Evolutionary conservation across 1,140 invertebrate species (phyloP).

Genomic region (Penaeus vannamei): DNA sequence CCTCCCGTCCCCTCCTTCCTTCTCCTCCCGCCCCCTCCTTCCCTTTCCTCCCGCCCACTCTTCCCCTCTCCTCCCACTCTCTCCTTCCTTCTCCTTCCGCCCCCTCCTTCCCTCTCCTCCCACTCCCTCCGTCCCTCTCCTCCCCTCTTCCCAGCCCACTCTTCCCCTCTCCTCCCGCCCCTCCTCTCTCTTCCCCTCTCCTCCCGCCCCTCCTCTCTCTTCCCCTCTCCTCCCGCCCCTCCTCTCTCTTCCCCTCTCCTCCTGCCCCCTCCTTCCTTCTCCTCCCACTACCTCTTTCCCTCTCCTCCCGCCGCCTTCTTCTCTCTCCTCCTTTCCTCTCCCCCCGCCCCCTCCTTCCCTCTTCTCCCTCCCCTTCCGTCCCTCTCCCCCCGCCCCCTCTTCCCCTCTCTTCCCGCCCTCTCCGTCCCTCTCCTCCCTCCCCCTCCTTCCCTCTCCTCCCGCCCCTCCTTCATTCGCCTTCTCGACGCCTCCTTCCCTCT

Average conservation of each 20-base stretch:
- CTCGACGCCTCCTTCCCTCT: too few species aligned
- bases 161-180: background rate
- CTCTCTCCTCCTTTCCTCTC: background rate
- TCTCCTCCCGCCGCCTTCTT: background rate
- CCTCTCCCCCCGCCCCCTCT: background rate
- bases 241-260: background rate
- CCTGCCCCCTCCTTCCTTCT: too few species aligned
- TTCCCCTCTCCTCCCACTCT: background rate
- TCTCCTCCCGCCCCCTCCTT: background rate
- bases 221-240: background rate
- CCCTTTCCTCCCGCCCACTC: background rate
- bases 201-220: background rate
- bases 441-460: background rate
- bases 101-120: background rate
- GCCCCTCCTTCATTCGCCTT: background rate
- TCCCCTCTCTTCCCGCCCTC: background rate
- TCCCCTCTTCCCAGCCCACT: background rate
- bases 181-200: background rate
- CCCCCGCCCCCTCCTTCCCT: background rate
- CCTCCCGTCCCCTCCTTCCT: too few species aligned
- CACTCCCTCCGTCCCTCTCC: background rate
- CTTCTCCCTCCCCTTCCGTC: background rate
- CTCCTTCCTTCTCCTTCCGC: background rate
- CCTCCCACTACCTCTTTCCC: background rate
- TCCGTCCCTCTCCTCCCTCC: slow-evolving; percentile 4